Conservation (phyloP, 2,797 vertebrate genomes). For the Chelmon rostratus region DNA sequence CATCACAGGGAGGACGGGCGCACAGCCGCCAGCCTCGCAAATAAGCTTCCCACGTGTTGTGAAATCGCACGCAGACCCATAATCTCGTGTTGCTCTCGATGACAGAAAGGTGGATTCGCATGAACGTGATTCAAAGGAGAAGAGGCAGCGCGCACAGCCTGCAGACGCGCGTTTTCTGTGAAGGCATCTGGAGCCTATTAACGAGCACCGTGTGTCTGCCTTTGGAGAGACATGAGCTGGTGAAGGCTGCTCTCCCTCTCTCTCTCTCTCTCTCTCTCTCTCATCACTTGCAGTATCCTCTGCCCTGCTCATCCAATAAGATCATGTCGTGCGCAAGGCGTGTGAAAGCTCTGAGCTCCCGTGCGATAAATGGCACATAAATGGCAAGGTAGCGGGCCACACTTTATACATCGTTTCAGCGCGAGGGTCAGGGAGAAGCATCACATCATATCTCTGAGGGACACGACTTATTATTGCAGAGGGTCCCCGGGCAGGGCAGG, state of each 20-base stretch:
- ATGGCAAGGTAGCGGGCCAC: not conserved
- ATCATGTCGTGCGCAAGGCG: constrained; percentile 65
- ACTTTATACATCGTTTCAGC: constrained; percentile 22
- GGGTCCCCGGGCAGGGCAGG: constrained; percentile 39
- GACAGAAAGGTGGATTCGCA: not conserved
- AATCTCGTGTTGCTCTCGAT: constrained; percentile 28
- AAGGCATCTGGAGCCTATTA: constrained; percentile 73
- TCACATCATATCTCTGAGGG: constrained; percentile 31
- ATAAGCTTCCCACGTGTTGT: constrained; percentile 71
- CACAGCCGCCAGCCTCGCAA: constrained; percentile 53
- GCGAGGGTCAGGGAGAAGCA: constrained; percentile 49
- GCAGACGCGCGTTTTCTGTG: constrained; percentile 52
- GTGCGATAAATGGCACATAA: constrained; percentile 39
- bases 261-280: constrained; percentile 45
- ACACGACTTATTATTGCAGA: constrained; percentile 33
- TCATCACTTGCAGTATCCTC: constrained; percentile 47
- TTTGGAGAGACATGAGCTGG: constrained; percentile 56
- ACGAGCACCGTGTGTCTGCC: constrained; percentile 48
- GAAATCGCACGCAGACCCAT: constrained; percentile 46
- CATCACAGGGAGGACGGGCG: constrained; percentile 69
- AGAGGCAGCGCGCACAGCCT: constrained; percentile 13
- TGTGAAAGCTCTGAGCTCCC: constrained; percentile 44
- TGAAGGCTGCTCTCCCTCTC: constrained; percentile 32
- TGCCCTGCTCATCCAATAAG: constrained; percentile 73
- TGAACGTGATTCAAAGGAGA: constrained; percentile 1